Percentiles rank a stretch among this genome's conserved stretches.
Evolutionary conservation across 2,113 vertebrate genomes (phyloP).

Genomic region (Spermophilus dauricus): DNA sequence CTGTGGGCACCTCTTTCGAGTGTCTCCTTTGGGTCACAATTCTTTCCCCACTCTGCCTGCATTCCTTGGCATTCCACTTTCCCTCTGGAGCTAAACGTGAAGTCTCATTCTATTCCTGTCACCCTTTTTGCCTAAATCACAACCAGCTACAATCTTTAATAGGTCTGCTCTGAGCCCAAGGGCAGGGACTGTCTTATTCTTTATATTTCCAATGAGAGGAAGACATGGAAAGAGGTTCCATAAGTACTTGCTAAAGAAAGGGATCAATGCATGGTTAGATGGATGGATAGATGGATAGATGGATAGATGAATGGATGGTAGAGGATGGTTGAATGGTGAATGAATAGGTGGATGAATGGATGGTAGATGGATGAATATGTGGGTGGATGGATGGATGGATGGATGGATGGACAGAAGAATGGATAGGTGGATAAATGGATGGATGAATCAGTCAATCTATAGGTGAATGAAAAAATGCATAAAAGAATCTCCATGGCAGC

Average conservation of each 20-base stretch:
- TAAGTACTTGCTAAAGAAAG: not conserved
- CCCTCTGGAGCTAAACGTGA: not conserved
- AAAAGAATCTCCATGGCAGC: not conserved
- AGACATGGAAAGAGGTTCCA: slow-evolving; percentile 21
- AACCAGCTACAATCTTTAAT: not conserved
- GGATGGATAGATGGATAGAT: not conserved
- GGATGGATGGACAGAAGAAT: no score
- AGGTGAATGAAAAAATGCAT: not conserved
- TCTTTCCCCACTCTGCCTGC: not conserved
- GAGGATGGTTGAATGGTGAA: not conserved
- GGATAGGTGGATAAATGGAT: not conserved
- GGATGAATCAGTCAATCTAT: not conserved
- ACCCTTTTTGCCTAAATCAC: not conserved
- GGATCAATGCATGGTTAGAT: not conserved
- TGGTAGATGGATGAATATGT: not conserved
- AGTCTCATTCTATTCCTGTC: no score
- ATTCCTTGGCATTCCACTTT: not conserved
- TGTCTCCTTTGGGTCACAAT: not conserved
- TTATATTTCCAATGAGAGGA: not conserved
- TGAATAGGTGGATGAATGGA: not conserved
- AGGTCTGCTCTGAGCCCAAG: not conserved
- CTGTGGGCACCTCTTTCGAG: not conserved
- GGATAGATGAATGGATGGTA: not conserved
- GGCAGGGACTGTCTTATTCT: not conserved
- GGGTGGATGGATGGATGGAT: not conserved